A percentile compares a stretch with the other conserved stretches of the same genome.
These are phyloP conservation scores for Coturnix japonica DNA, from an alignment of 2,113 vertebrate species.

Conservation along the genomic window DNA sequence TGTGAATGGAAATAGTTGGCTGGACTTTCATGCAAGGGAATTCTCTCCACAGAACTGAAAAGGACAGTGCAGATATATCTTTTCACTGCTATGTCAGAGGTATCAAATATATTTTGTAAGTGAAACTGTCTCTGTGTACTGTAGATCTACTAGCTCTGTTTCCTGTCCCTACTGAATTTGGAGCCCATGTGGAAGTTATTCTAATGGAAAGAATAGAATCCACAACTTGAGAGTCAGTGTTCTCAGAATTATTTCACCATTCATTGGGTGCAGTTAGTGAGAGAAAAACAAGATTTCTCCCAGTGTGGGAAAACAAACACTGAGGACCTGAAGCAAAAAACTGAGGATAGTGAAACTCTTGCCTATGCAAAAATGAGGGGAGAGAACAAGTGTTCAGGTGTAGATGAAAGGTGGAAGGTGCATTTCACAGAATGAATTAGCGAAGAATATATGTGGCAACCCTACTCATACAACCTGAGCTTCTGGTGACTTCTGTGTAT, in stretches of 20 bases:
- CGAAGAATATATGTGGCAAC: background rate
- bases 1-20: background rate
- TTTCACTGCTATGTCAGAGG: background rate
- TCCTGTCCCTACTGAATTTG: background rate
- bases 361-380: background rate
- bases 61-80: background rate
- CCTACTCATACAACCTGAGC: background rate
- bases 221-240: background rate
- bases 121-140: background rate
- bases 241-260: background rate
- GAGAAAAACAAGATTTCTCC: background rate
- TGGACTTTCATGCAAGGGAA: background rate
- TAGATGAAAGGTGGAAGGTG: background rate
- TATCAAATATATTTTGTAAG: background rate
- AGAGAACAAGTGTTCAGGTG: background rate
- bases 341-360: background rate
- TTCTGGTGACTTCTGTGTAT: background rate
- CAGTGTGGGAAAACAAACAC: background rate
- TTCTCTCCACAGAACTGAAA: background rate
- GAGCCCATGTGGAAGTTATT: background rate
- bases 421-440: background rate
- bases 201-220: background rate
- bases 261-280: background rate
- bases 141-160: fast-evolving
- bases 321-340: background rate